These are phyloP conservation scores for Chydorus sphaericus DNA, from an alignment of 2,888 invertebrate species.

Conservation along the genomic window DNA sequence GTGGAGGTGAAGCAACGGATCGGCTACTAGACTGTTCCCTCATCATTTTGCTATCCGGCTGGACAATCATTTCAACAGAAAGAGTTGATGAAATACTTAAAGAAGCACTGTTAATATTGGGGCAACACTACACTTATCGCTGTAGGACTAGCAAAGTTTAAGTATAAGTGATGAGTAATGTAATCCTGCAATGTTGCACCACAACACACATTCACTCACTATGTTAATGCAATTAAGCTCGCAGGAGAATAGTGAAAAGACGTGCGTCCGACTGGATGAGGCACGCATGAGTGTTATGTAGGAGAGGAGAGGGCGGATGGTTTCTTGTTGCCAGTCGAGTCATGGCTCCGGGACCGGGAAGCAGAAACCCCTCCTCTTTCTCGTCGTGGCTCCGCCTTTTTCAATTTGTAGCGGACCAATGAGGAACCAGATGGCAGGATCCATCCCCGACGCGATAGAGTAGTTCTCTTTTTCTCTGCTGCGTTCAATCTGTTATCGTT, in stretches of 20 bases:
- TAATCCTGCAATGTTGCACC: background rate
- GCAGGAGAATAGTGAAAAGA: background rate
- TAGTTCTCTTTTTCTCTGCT: no score
- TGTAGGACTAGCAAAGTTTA: no score
- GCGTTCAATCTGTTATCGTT: no score
- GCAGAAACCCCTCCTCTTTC: background rate
- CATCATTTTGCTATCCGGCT: constrained; percentile 2
- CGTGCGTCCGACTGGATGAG: background rate
- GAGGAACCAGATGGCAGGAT: background rate
- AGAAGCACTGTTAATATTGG: no score
- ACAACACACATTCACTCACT: background rate
- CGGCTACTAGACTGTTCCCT: background rate
- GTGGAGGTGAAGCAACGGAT: background rate
- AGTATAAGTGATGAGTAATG: background rate
- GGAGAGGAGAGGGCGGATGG: background rate
- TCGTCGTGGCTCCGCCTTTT: background rate
- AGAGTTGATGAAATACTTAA: no score
- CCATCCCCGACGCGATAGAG: no score
- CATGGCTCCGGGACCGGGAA: background rate
- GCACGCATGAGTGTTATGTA: background rate
- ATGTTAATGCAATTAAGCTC: background rate
- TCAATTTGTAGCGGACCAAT: constrained; percentile 5
- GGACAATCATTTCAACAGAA: background rate
- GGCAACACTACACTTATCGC: no score
- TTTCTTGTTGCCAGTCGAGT: no score